Evolutionary conservation across 2,113 vertebrate species (phyloP).

Genomic region (Astatotilapia flaviijosephi): DNA sequence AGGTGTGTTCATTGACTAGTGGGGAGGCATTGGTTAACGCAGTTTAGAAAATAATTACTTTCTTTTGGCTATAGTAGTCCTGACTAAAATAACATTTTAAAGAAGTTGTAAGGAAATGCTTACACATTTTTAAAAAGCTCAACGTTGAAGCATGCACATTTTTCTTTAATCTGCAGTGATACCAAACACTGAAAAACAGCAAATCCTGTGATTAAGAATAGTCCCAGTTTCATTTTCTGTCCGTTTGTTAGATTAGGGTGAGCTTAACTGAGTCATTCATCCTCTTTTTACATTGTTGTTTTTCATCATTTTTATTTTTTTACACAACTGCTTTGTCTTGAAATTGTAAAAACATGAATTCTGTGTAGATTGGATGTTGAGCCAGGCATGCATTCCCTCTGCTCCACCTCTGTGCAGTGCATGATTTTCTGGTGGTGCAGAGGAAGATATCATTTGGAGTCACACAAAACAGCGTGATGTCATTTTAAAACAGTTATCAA

Average conservation of each 20-base stretch:
- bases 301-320: background rate
- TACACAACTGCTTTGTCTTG: background rate
- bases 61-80: background rate
- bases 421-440: slow-evolving; percentile 28
- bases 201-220: background rate
- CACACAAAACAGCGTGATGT: background rate
- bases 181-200: background rate
- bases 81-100: background rate
- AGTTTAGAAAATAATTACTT: background rate
- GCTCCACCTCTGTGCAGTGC: background rate
- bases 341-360: background rate
- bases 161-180: background rate
- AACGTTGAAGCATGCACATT: background rate
- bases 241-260: background rate
- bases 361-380: background rate
- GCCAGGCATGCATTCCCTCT: background rate
- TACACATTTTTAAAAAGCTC: background rate
- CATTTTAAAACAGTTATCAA: background rate
- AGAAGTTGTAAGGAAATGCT: background rate
- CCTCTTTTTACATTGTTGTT: background rate
- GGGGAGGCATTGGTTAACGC: background rate
- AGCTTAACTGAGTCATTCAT: background rate
- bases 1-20: background rate
- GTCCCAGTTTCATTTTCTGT: background rate
- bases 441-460: slow-evolving; percentile 21